Conservation (phyloP, 2,888 invertebrate genomes). For the Machimus rusticus region DNA sequence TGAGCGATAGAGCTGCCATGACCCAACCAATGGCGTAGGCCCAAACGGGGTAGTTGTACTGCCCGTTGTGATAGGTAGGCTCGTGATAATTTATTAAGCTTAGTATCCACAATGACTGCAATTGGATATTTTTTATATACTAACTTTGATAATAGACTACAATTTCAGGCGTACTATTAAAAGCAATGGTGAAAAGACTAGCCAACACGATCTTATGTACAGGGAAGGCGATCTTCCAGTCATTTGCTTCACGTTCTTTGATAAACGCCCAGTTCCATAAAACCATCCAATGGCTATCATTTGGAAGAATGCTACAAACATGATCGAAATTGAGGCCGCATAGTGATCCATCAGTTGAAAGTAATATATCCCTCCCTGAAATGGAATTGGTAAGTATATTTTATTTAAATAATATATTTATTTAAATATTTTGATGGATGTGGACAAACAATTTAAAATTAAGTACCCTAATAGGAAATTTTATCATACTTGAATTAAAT, state of each 20-base stretch:
- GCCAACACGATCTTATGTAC: constrained; percentile 88
- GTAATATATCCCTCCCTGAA: constrained; percentile 85
- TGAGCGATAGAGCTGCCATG: constrained; percentile 80
- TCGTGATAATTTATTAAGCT: constrained; percentile 87
- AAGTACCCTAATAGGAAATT: not conserved
- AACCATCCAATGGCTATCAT: constrained; percentile 91
- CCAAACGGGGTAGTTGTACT: constrained; percentile 83
- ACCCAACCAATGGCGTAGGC: constrained; percentile 87
- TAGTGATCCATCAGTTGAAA: constrained; percentile 93
- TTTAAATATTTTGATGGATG: no score
- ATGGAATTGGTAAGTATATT: not conserved
- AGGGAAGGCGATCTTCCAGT: constrained; percentile 81
- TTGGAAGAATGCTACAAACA: constrained; percentile 93
- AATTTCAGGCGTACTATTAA: constrained; percentile 68
- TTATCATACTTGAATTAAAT: constrained; percentile 76
- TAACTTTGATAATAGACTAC: not conserved
- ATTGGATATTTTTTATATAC: constrained; percentile 53
- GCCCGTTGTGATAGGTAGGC: constrained; percentile 83
- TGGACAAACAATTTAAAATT: not conserved
- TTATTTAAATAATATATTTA: not conserved
- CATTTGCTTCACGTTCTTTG: constrained; percentile 88
- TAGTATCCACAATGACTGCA: constrained; percentile 84
- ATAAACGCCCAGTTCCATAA: constrained; percentile 82
- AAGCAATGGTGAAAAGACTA: constrained; percentile 79
- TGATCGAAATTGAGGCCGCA: constrained; percentile 89